Evolutionary conservation across 2,888 invertebrate species (phyloP).

Genomic region (Meliscaeva auricollis): DNA sequence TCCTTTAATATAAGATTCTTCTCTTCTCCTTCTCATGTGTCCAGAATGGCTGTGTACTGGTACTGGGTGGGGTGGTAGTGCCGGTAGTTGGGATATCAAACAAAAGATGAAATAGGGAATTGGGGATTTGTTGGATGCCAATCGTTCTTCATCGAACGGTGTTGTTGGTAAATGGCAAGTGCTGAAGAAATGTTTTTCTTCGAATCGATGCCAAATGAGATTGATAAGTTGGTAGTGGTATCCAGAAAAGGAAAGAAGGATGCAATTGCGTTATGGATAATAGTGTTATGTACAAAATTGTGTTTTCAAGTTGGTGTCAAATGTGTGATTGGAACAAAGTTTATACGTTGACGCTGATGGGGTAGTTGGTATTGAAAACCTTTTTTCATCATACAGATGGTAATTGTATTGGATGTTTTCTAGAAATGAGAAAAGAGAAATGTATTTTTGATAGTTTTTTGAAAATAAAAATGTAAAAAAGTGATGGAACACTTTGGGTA

Average conservation of each 20-base stretch:
- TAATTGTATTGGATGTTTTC: constrained; percentile 50
- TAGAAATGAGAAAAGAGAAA: constrained; percentile 23
- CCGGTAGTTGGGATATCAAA: constrained; percentile 27
- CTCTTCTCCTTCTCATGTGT: background rate
- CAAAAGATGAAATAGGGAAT: constrained; percentile 68
- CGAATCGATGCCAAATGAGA: constrained; percentile 70
- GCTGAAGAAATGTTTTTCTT: constrained; percentile 45
- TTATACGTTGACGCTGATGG: constrained; percentile 7
- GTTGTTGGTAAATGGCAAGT: constrained; percentile 61
- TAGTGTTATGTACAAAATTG: constrained; percentile 27
- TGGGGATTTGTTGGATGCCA: constrained; percentile 65
- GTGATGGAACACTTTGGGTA: background rate
- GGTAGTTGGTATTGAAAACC: too few species aligned
- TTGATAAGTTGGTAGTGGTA: constrained; percentile 55
- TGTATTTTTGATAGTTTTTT: constrained; percentile 11
- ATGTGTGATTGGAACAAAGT: constrained; percentile 41
- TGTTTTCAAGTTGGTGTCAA: constrained; percentile 41
- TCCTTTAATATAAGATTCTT: background rate
- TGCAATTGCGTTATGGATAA: constrained; percentile 40
- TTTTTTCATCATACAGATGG: constrained; percentile 41
- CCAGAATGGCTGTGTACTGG: background rate
- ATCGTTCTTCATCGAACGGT: constrained; percentile 56
- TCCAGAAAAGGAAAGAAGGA: background rate
- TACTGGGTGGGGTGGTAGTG: background rate
- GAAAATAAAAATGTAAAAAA: background rate